Base-by-base conservation (phyloP, 2,888 invertebrate genomes). In the Andrena marginata region DNA sequence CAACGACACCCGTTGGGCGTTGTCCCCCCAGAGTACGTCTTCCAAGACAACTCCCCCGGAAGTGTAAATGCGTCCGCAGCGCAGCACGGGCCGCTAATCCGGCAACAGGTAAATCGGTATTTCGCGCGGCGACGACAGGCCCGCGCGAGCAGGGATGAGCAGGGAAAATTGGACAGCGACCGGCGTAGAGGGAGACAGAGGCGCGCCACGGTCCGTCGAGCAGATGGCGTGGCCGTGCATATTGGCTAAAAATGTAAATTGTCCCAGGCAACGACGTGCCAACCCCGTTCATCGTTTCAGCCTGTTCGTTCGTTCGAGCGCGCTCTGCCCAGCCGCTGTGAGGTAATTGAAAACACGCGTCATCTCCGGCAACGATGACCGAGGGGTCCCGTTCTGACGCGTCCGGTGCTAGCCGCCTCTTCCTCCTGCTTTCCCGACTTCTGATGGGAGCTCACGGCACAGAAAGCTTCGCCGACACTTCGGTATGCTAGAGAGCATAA, bases 221-320 rank as follows among this genome's bases (percentile, higher is more conserved):
- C 85, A 77, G 81, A 69, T 77, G 68, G 35, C 64, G 59, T 29
- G 65, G 69, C 63, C 77, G 54, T 31, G 90, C 91, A 91, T 92
- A 92, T 91, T 92, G 90, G 88, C 88, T 88, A 89, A 91, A 93
- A 93, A 92, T 92, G 91, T 90, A 92, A 93, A 93, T 92, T 91
- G 89, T 85, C 86, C 86, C 80, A 10, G 42, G 26, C 23, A 81
- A 84, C 85, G 82, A 84, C 77, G 82, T 86, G 69, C 70, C 42
- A 63, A 68, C 77, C 80, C 81, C 65, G 82, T 77, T 73, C 75
- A 62, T 73, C 67, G 64, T 64, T 64, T 31, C 49, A 78, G 77
- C 79, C 82, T 77, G 74, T 63, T 82, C 84, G 76, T 69, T 77
- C 77, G 77, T 81, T 83, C 72, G 75, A 48, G 54, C 74, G 60